phyloP scores from a whole-genome alignment of 2,113 vertebrate genomes.

The Echinops telfairi region DNA sequence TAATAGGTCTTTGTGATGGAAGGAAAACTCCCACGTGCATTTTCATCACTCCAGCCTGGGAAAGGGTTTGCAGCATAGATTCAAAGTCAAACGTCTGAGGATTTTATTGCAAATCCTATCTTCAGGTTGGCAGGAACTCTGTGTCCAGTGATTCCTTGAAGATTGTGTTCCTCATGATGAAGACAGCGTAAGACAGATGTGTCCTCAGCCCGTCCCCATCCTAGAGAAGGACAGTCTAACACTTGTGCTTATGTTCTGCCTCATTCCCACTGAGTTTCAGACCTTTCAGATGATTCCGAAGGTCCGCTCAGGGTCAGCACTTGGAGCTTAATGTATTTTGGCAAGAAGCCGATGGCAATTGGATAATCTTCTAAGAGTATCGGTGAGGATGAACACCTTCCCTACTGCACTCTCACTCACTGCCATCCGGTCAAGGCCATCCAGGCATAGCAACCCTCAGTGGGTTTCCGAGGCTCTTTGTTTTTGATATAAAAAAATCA shows the following conservation, averaged over 20 bases:
- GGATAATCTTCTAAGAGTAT: neutral
- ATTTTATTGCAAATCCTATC: neutral
- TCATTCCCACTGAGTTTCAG: neutral
- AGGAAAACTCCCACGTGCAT: neutral
- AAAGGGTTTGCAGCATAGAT: neutral
- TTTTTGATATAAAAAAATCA: too few relatives aligned
- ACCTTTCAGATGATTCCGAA: neutral
- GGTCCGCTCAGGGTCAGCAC: neutral
- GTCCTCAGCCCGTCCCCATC: neutral
- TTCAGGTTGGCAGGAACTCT: neutral
- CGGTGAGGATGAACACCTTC: neutral
- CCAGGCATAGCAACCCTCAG: too few relatives aligned
- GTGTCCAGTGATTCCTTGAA: neutral
- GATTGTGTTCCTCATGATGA: neutral
- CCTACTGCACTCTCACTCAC: neutral
- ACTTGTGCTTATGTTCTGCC: constrained; percentile 18
- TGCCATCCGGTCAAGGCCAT: too few relatives aligned
- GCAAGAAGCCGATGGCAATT: neutral
- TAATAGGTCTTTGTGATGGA: neutral
- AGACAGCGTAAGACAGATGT: neutral
- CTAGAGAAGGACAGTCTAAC: neutral
- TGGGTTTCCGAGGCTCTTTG: too few relatives aligned
- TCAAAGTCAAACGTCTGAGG: neutral
- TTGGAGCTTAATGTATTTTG: neutral
- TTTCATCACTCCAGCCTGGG: neutral